Base-by-base conservation (phyloP, 2,113 vertebrate genomes). In the Pycnonotus jocosus region DNA sequence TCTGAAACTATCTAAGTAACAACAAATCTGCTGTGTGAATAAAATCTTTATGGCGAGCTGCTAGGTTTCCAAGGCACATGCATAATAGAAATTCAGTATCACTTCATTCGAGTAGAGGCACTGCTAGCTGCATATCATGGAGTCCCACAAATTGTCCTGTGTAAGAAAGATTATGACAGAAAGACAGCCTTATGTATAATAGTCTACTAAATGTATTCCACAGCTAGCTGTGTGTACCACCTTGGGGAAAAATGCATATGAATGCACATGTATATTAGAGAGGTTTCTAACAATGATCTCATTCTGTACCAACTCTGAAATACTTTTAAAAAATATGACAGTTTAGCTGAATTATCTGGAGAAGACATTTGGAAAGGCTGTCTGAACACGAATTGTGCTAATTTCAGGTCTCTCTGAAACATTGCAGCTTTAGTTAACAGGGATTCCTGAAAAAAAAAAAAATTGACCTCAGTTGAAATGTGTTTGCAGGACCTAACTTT, bases 1-100 rank as follows among this genome's bases (percentile, higher is more conserved):
- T 98, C 97, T 98, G 96, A 98, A 98, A 97, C 95, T 97, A 97
- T 98, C 97, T 97, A 98, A 98, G 97, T 97, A 97, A 97, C 97
- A 98, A 98, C 97, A 98, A 98, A 97, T 98, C 98, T 98, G 97
- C 97, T 98, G 96, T 98, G 97, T 97, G 97, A 97, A 97, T 98
- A 98, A 97, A 98, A 98, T 98, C 97, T 98, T 98, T 97, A 98
- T 97, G 97, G 97, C 27, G 97, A 98, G 97, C 96, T 97, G 93
- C 95, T 97, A 97, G 97, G 97, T 96, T 98, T 98, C 97, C 97
- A 97, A 98, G 95, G 94, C 96, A 96, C 95, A 97, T 98, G 96
- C 97, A 98, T 98, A 98, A 98, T 97, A 97, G 97, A 98, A 98
- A 98, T 98, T 97, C 97, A 97, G 97, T 96, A 98, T 97, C 97